Conservation (phyloP, 1,140 invertebrate genomes). For the Ditylenchus dipsaci region DNA sequence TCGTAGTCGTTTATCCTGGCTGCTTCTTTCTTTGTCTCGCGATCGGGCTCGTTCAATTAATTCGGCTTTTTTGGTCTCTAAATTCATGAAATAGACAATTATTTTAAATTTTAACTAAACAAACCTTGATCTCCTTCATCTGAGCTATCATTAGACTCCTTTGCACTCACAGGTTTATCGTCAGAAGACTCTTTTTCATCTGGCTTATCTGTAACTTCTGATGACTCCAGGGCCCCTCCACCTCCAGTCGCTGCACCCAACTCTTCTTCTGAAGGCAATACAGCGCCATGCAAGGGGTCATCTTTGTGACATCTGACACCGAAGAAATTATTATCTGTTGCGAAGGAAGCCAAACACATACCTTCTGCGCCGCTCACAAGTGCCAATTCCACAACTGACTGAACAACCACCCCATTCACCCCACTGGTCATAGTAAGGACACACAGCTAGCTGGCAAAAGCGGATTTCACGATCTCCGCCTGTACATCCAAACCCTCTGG, state of each 20-base stretch:
- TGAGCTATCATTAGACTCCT: neutral
- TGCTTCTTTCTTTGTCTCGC: conserved; percentile 11
- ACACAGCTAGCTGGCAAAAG: conserved; percentile 37
- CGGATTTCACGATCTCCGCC: conserved; percentile 33
- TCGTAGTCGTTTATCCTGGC: neutral
- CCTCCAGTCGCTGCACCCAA: conserved; percentile 3
- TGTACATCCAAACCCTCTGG: conserved; percentile 23
- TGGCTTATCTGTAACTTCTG: conserved; percentile 1
- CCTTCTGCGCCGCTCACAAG: conserved; percentile 14
- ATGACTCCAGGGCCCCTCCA: conserved; percentile 1
- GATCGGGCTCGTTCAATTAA: conserved; percentile 30
- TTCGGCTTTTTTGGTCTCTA: conserved; percentile 25
- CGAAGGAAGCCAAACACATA: neutral
- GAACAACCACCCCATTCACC: conserved; percentile 31
- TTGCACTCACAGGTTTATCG: neutral
- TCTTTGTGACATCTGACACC: conserved; percentile 27
- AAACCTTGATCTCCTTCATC: neutral
- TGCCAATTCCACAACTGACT: conserved; percentile 26
- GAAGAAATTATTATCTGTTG: no score
- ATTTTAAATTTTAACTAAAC: conserved; percentile 2
- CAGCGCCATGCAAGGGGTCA: conserved; percentile 26
- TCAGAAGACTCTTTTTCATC: neutral
- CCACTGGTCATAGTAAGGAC: conserved; percentile 38
- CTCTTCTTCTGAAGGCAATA: conserved; percentile 31
- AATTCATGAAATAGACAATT: conserved; percentile 7